Evolutionary conservation across 2,113 vertebrate genomes (phyloP), one percentile per base, ranked within the genome.

Genomic region (Papio anubis): DNA sequence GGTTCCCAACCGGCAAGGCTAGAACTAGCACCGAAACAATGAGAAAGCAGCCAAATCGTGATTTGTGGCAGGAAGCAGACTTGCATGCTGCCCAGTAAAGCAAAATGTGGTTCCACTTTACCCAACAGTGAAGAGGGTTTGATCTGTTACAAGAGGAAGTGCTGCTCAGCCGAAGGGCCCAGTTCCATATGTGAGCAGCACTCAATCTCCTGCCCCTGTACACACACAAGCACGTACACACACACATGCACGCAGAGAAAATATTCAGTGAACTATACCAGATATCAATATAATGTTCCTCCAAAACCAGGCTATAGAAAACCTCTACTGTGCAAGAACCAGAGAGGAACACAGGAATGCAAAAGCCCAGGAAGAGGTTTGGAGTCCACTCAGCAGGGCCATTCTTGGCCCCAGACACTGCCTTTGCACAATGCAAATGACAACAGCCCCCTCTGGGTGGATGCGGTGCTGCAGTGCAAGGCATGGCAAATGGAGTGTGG

Each of bases 221-320:
- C 25, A 27, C 32, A 43, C 13, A 75, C 3, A 59, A 11, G 32
- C 40, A 38, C 6, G 12, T 6, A 38, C 30, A 10, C 10, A n/a
- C 30, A 9, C 48, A 55, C 20, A 30, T 14, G 20, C 50, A 30
- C 3, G 4, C 8, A 17, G 21, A 68, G 23, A 75, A 90, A 95
- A 64, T 48, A 59, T 32, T 52, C 83, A 88, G 50, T 38, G 21
- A 79, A 83, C 25, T 18, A 48, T 45, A 66, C 40, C 78, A 43
- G 72, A 21, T 55, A 52, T 79, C 91, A 73, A 66, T 27, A 68
- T 38, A 92, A 76, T 27, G 55, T 35, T 89, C 55, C 57, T 91
- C 21, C 84, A 66, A 94, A 96, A 59, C 70, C 48, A 96, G 72
- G 70, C 92, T 57, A 64, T 57, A 84, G 76, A 52, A 90, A 96